phyloP scores from a whole-genome alignment of 2,888 invertebrate species.

The Torymus texanus region DNA sequence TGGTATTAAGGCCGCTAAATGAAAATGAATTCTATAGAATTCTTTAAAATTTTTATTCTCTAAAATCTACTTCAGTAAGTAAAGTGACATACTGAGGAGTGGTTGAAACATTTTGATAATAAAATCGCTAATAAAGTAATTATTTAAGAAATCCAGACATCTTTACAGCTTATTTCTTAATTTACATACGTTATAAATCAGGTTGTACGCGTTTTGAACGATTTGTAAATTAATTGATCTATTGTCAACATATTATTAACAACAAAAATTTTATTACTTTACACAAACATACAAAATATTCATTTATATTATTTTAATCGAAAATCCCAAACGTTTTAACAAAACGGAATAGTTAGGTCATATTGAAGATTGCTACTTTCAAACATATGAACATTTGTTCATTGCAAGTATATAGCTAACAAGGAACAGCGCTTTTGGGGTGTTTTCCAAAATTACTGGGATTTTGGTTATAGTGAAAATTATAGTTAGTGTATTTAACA shows the following conservation, averaged over 20 bases:
- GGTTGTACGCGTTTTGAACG: conserved; percentile 35
- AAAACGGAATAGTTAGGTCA: conserved; percentile 21
- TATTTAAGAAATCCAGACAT: conserved; percentile 67
- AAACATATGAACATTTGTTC: conserved; percentile 26
- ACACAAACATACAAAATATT: conserved; percentile 15
- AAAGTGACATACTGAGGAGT: conserved; percentile 64
- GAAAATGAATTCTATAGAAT: conserved; percentile 58
- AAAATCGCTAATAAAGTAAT: conserved; percentile 68
- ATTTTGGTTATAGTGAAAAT: conserved; percentile 35
- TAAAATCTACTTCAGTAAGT: conserved; percentile 60
- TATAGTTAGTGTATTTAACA: conserved; percentile 34
- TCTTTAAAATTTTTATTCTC: conserved; percentile 60
- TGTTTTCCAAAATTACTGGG: conserved; percentile 18
- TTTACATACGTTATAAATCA: conserved; percentile 45
- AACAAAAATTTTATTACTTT: conserved; percentile 37
- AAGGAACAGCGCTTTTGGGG: conserved; percentile 20
- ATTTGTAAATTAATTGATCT: conserved; percentile 46
- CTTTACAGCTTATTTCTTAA: conserved; percentile 62
- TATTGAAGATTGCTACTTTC: conserved; percentile 29
- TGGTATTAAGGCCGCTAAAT: conserved; percentile 56
- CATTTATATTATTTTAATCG: conserved; percentile 27
- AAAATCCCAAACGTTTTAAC: conserved; percentile 29
- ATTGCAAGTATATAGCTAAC: conserved; percentile 29
- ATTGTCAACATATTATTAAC: conserved; percentile 31
- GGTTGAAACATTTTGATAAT: conserved; percentile 72